Evolutionary conservation across 2,797 vertebrate genomes (phyloP).

Genomic region (Phrynocephalus vlangalii): DNA sequence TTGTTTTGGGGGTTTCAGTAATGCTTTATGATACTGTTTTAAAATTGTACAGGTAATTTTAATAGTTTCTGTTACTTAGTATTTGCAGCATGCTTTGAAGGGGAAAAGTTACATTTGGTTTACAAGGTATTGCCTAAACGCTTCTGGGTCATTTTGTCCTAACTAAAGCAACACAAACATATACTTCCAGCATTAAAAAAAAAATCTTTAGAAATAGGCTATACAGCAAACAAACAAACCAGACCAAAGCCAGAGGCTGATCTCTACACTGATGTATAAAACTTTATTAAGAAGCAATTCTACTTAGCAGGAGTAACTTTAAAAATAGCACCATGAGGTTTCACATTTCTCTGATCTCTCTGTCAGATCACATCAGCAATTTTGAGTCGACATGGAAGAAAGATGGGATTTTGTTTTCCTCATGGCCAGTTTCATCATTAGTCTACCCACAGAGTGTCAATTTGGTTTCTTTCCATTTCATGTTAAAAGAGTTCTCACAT

Average conservation of each 20-base stretch:
- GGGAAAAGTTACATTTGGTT: neutral
- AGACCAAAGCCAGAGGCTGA: neutral
- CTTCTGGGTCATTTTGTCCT: neutral
- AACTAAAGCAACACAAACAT: neutral
- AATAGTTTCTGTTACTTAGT: neutral
- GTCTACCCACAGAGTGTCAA: fast-evolving
- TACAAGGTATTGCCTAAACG: neutral
- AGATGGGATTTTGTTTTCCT: constrained; percentile 14
- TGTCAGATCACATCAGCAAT: constrained; percentile 20
- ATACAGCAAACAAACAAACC: neutral
- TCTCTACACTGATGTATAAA: constrained; percentile 15
- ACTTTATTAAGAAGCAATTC: constrained; percentile 34
- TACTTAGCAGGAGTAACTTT: constrained; percentile 21
- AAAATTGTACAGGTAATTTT: neutral
- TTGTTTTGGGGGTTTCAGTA: neutral
- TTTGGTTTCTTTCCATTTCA: neutral
- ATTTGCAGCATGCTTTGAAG: neutral
- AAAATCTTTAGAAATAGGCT: neutral
- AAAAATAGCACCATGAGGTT: constrained; percentile 36
- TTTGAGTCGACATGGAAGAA: neutral
- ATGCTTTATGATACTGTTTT: neutral
- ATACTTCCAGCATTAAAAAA: constrained; percentile 3
- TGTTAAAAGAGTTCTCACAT: constrained; percentile 1
- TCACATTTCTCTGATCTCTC: neutral
- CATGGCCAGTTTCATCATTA: constrained; percentile 17